Conservation (phyloP, 2,113 vertebrate species). For the Oreotragus oreotragus region DNA sequence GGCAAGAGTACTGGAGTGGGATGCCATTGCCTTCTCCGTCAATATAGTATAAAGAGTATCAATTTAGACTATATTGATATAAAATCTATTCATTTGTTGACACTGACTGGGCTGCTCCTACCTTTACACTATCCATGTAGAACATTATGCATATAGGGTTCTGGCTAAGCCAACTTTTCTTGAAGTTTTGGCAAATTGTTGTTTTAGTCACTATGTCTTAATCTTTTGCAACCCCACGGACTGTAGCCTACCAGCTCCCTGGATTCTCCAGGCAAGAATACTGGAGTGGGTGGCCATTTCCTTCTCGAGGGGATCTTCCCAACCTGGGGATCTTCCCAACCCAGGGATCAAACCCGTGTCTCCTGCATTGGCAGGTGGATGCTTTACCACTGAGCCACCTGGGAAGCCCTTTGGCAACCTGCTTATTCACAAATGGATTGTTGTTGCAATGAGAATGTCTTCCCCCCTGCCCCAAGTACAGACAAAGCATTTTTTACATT, state of each 20-base stretch:
- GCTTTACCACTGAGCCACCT: not conserved
- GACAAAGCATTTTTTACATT: not conserved
- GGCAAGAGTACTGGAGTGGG: too few species aligned
- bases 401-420: not conserved
- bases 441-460: not conserved
- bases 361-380: not conserved
- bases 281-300: not conserved
- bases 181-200: conserved; percentile 13
- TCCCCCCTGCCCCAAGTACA: not conserved
- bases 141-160: not conserved
- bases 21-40: too few species aligned
- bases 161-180: not conserved
- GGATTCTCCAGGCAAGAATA: not conserved
- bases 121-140: not conserved
- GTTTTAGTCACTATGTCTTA: not conserved
- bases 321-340: not conserved
- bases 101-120: not conserved
- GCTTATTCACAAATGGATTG: not conserved
- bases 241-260: not conserved
- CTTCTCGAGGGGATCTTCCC: not conserved
- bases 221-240: not conserved
- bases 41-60: not conserved
- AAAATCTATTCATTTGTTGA: not conserved
- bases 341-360: not conserved
- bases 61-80: not conserved